Evolutionary conservation across 2,888 invertebrate species (phyloP).

Genomic region (Trachelus stipa): DNA sequence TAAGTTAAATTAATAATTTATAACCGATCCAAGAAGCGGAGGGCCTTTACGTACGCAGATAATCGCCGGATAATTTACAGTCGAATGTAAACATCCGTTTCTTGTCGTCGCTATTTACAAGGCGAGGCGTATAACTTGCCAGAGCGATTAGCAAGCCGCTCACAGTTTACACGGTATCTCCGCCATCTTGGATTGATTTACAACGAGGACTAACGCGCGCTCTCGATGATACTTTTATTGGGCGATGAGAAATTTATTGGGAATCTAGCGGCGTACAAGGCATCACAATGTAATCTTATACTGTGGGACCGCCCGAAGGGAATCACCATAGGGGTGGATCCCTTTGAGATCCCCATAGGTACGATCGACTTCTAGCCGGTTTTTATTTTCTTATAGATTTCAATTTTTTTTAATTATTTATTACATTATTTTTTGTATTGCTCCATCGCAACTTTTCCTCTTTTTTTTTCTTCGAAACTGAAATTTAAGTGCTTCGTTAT

Average conservation of each 20-base stretch:
- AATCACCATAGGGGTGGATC: neutral
- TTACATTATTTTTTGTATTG: constrained; percentile 1
- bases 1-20: constrained; percentile 56
- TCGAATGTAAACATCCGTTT: constrained; percentile 52
- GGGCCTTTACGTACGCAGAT: constrained; percentile 33
- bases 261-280: constrained; percentile 38
- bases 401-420: neutral
- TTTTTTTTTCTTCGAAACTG: neutral
- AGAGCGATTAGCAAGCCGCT: constrained; percentile 48
- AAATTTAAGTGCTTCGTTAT: neutral
- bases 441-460: neutral
- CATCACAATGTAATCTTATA: constrained; percentile 54
- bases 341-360: neutral
- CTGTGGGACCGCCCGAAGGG: constrained; percentile 2
- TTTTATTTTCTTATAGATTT: constrained; percentile 17
- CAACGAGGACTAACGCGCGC: constrained; percentile 44
- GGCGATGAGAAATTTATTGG: constrained; percentile 53
- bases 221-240: constrained; percentile 52
- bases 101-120: constrained; percentile 46
- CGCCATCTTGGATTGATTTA: constrained; percentile 60
- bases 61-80: constrained; percentile 54
- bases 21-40: constrained; percentile 35
- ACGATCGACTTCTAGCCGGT: constrained; percentile 4
- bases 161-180: constrained; percentile 49
- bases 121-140: constrained; percentile 50